Percentiles rank a stretch among this genome's conserved stretches.
phyloP scores from a whole-genome alignment of 2,888 invertebrate genomes.

The Drosophila anceps region DNA sequence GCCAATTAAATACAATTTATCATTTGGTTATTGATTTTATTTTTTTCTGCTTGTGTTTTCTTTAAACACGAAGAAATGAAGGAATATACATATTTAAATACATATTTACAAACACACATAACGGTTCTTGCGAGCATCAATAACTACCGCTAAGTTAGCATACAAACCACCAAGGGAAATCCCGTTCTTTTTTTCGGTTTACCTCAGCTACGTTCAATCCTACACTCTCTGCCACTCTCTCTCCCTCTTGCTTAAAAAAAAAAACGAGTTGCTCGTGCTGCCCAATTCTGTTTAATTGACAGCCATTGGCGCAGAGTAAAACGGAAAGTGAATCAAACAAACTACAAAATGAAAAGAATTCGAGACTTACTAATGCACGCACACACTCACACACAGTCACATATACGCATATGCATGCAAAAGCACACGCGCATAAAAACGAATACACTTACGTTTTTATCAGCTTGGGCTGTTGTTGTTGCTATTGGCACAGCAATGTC shows the following conservation, averaged over 20 bases:
- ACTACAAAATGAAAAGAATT: constrained; percentile 39
- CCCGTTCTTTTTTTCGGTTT: not conserved
- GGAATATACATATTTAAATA: not conserved
- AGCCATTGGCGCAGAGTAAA: constrained; percentile 21
- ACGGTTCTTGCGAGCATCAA: constrained; percentile 1
- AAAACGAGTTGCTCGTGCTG: constrained; percentile 12
- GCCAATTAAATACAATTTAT: not conserved
- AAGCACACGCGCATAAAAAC: constrained; percentile 22
- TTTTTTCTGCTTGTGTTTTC: not conserved
- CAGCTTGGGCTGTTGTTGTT: constrained; percentile 48
- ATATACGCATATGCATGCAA: not conserved
- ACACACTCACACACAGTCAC: constrained; percentile 1
- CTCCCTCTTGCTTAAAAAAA: not conserved
- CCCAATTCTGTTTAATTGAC: constrained; percentile 20
- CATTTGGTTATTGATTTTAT: constrained; percentile 1
- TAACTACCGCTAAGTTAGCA: not conserved
- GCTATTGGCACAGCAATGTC: constrained; percentile 40
- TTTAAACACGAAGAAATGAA: too few relatives aligned
- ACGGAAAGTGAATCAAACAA: constrained; percentile 47
- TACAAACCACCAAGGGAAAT: not conserved
- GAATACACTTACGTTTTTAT: constrained; percentile 73
- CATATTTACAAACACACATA: not conserved
- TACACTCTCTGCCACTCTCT: not conserved
- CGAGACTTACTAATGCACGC: constrained; percentile 25
- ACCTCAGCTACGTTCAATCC: not conserved